Base-by-base conservation (phyloP, 1,140 invertebrate genomes). In the Cyclina sinensis region DNA sequence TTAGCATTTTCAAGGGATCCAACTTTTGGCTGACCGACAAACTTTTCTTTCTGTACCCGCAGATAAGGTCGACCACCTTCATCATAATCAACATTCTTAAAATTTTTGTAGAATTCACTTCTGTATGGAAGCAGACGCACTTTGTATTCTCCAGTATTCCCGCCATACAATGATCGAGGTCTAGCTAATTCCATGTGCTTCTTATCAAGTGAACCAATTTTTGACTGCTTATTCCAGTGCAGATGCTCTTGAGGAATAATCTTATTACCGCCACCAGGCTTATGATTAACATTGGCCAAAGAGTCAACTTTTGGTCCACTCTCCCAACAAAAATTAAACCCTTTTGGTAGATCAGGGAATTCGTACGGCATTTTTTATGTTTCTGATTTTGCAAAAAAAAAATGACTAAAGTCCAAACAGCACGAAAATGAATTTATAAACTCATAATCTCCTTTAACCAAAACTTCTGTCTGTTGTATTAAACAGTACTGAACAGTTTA, bases 1-100 rank as follows among this genome's bases (percentile, higher is more conserved):
- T 97, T 97, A 18, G 98, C 97, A 95, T 99, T 99, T 57, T 98
- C 98, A 92, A 98, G 97, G 30, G 98, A 99, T 5, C 94, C 94
- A 37, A 95, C 89, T 85, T 94, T 95, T 12, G 94, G 89, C 57
- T 89, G n/a, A 79, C 85, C 62, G 57, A 68, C 48, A 86, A 92
- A 76, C 89, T 86, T 59, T 73, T 79, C 70, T 35, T 90, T 48
- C 27, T 81, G n/a, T 54, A 65, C 35, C 30, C 51, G 16, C 57
- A 91, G 39, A 51, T 76, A 74, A 62, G 78, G 80, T 70, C 90
- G 32, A 78, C 37, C 46, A 76, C 85, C 18, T 11, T 87, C 85
- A 70, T 87, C 85, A 80, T 80, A 80, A 54, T 87, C 76, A 5
- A 87, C n/a, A 80, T 87, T 87, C 37, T 87, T 87, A 54, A 87